These are phyloP conservation scores for Sprattus sprattus DNA, from an alignment of 2,113 vertebrate species.

Conservation along the genomic window DNA sequence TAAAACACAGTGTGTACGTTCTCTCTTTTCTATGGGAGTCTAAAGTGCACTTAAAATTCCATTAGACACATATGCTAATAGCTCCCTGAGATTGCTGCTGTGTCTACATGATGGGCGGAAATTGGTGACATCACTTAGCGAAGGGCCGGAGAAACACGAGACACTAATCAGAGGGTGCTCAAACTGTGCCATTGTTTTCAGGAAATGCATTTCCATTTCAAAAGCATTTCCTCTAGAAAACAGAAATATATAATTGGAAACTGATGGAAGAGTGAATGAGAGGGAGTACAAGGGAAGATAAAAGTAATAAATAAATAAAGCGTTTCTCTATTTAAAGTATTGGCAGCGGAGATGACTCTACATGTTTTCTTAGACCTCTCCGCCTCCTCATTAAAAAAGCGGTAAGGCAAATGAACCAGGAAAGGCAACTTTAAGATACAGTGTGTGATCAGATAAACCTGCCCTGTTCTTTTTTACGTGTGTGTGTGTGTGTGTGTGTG, in stretches of 20 bases:
- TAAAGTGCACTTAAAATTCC: constrained; percentile 12
- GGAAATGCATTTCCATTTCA: constrained; percentile 21
- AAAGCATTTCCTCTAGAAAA: constrained; percentile 7
- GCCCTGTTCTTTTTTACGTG: not conserved
- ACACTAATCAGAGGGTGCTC: constrained; percentile 4
- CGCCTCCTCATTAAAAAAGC: not conserved
- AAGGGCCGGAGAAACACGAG: not conserved
- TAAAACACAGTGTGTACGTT: not conserved
- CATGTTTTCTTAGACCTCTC: not conserved
- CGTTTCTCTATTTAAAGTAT: constrained; percentile 7
- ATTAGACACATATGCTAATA: not conserved
- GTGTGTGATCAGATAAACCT: not conserved
- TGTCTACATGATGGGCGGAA: not conserved
- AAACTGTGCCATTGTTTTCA: constrained; percentile 10
- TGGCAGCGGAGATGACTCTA: not conserved
- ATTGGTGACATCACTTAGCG: constrained; percentile 3
- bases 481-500: constrained; percentile 1
- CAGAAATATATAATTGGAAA: not conserved
- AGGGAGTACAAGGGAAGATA: not conserved
- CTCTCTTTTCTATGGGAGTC: not conserved
- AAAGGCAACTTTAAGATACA: constrained; percentile 4
- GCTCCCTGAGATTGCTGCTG: not conserved
- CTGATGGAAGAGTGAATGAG: not conserved
- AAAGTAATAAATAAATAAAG: constrained; percentile 14
- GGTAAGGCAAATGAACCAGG: not conserved